Base-by-base conservation (phyloP, 2,888 invertebrate species). In the Pachycephus smyrnensis region DNA sequence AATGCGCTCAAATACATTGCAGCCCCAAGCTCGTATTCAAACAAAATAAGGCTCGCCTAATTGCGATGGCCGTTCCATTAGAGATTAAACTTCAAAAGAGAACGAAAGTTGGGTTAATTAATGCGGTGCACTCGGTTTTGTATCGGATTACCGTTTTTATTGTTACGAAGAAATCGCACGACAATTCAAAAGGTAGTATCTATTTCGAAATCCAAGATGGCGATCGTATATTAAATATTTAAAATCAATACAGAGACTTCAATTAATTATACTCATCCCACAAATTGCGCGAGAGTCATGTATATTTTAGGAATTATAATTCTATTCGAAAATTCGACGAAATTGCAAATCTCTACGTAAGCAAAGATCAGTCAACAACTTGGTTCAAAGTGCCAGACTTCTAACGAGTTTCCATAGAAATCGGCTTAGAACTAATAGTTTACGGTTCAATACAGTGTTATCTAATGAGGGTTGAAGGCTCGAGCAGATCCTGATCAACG, bases 1-100 rank as follows among this genome's bases (percentile, higher is more conserved):
- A 86, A 87, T 86, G 86, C 75, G 79, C 75, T 75, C 77, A 73
- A 76, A 75, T 76, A 55, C 40, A 68, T 77, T 37, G 40, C 37
- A 33, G 33, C 68, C 69, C 75, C 71, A 40, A 12, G 73, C 68
- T 68, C 77, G 75, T 77, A 82, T 82, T 82, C 77, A 79, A 80
- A 82, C 82, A 86, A 88, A 89, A 87, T 88, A 88, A 88, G 87
- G 84, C 85, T 81, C 81, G 83, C 80, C 88, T 89, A 89, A 89
- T 89, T 89, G 89, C 88, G 80, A 82, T 85, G 82, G 79, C 85
- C 82, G 84, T 86, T 87, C 89, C 88, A 89, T 89, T 89, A 88
- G 87, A 89, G 88, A 89, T 89, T 89, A 88, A 86, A 89, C 89
- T 88, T 89, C 85, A 89, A 89, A 89, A 84, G 84, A 84, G 81